phyloP scores from a whole-genome alignment of 2,113 vertebrate genomes.

The Xenopus borealis region DNA sequence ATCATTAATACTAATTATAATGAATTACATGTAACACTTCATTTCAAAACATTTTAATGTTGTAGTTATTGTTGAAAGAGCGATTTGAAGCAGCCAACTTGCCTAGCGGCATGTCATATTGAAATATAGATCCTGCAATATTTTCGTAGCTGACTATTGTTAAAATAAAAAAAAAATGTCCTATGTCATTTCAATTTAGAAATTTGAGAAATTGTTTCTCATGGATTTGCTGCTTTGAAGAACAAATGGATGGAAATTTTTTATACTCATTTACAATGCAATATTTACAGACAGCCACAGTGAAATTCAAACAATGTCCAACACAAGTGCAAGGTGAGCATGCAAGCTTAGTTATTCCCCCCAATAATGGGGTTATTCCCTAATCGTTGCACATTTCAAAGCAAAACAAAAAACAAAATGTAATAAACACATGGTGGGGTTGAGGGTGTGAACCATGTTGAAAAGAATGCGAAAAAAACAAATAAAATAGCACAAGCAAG shows the following conservation, averaged over 20 bases:
- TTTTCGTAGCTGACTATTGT: neutral
- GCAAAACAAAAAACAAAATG: conserved; percentile 56
- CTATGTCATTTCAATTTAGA: neutral
- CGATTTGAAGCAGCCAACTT: no score
- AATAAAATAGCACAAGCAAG: conserved; percentile 82
- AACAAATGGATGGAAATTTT: neutral
- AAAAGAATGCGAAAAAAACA: conserved; percentile 14
- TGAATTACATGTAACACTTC: no score
- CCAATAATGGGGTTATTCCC: conserved; percentile 52
- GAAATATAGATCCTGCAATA: neutral
- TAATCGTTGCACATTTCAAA: conserved; percentile 68
- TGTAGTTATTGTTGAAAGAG: no score
- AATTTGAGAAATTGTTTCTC: neutral
- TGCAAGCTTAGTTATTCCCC: conserved; percentile 58
- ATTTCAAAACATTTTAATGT: no score
- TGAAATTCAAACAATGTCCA: conserved; percentile 59
- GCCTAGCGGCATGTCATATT: no score
- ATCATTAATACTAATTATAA: no score
- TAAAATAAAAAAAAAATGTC: neutral
- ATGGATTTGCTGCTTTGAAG: conserved; percentile 3
- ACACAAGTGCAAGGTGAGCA: conserved; percentile 64
- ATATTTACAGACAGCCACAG: conserved; percentile 45
- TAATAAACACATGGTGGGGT: conserved; percentile 59
- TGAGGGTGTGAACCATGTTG: conserved; percentile 58
- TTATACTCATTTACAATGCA: conserved; percentile 12